A percentile compares a stretch with the other conserved stretches of the same genome.
Evolutionary conservation across 30 jellyfish, hydroid and myxozoan species (phyloP).

Genomic region (Turritopsis rubra): DNA sequence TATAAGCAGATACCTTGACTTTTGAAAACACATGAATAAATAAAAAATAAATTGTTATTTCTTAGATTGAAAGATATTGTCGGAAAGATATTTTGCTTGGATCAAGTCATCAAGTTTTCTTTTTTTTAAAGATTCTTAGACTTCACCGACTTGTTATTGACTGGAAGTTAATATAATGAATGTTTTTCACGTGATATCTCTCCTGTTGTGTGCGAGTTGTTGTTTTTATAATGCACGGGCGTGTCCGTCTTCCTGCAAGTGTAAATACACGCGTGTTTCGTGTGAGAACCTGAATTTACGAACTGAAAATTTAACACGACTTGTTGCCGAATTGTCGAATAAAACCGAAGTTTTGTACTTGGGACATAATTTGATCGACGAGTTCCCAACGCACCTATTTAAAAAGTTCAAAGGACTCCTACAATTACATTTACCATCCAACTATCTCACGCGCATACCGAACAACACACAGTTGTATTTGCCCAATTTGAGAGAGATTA

Average conservation of each 20-base stretch:
- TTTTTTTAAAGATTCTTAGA: too few species aligned
- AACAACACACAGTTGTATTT: slow-evolving; percentile 1
- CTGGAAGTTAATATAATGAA: neutral
- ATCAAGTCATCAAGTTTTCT: too few species aligned
- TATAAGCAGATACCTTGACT: too few species aligned
- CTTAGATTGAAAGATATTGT: too few species aligned
- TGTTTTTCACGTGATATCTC: neutral
- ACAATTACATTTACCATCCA: neutral
- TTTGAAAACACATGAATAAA: too few species aligned
- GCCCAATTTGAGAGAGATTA: neutral
- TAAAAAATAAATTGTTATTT: too few species aligned
- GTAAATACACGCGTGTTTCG: neutral
- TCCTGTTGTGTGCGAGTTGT: neutral
- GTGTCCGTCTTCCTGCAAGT: slow-evolving; percentile 1
- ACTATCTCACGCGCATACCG: neutral
- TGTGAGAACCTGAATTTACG: neutral
- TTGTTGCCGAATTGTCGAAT: neutral
- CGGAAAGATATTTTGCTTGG: too few species aligned
- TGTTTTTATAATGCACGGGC: neutral
- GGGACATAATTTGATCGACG: neutral
- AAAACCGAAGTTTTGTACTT: neutral
- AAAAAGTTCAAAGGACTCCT: neutral
- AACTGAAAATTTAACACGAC: neutral
- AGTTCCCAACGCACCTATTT: neutral
- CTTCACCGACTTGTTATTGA: too few species aligned